A percentile compares a stretch with the other conserved stretches of the same genome.
phyloP scores from a whole-genome alignment of 2,797 vertebrate genomes.

The Bradypus variegatus region DNA sequence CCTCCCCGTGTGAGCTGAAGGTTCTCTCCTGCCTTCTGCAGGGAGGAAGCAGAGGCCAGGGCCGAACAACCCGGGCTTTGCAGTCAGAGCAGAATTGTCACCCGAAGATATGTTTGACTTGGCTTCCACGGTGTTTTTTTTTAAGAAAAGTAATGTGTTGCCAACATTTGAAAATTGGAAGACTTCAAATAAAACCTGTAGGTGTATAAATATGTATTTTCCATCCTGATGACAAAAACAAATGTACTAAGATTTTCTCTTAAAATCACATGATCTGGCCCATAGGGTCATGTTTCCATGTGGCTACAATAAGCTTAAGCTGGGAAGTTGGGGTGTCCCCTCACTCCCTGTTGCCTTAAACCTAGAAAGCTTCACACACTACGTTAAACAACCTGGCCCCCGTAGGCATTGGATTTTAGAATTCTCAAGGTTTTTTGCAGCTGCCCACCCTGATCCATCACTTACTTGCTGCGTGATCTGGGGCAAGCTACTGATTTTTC shows the following conservation, averaged over 20 bases:
- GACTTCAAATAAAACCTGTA: constrained; percentile 43
- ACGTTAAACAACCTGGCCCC: not conserved
- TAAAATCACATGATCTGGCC: not conserved
- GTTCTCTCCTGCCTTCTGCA: not conserved
- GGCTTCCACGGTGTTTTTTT: not conserved
- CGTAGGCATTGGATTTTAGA: not conserved
- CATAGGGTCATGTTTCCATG: not conserved
- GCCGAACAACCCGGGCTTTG: not conserved
- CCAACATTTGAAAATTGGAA: constrained; percentile 45
- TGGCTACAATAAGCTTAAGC: not conserved
- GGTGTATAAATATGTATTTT: not conserved
- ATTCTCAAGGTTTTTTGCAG: not conserved
- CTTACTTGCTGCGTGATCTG: not conserved
- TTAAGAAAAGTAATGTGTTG: constrained; percentile 22
- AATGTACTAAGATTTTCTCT: constrained; percentile 27
- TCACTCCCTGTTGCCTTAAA: not conserved
- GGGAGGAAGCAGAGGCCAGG: not conserved
- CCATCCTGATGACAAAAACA: constrained; percentile 11
- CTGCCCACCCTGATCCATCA: not conserved
- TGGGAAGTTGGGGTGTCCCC: not conserved
- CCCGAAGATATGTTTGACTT: not conserved
- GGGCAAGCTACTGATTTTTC: not conserved
- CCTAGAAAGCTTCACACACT: not conserved
- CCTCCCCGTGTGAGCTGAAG: not conserved
- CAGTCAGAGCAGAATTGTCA: not conserved